Conservation (phyloP, 2,888 invertebrate genomes). For the Eudemis profundana region DNA sequence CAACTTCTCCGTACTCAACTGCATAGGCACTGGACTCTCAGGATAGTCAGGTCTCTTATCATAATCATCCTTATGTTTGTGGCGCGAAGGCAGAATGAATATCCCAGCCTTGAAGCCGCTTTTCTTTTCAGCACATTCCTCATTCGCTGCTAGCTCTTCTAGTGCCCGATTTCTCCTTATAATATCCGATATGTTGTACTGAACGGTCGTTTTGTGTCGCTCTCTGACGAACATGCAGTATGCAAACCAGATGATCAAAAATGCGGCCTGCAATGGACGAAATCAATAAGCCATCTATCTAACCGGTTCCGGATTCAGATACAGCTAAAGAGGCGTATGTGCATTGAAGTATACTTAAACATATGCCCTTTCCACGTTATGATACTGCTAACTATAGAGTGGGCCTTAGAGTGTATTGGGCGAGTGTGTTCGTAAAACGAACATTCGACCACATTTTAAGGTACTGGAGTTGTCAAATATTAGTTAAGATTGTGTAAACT, state of each 20-base stretch:
- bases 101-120: conserved; percentile 66
- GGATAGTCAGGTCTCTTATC: conserved; percentile 76
- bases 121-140: conserved; percentile 53
- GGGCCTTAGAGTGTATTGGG: neutral
- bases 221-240: conserved; percentile 79
- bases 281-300: conserved; percentile 22
- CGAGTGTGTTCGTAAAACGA: neutral
- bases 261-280: conserved; percentile 63
- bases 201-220: conserved; percentile 69
- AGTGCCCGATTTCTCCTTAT: conserved; percentile 62
- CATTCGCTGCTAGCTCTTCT: conserved; percentile 53
- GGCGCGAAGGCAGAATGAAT: conserved; percentile 70
- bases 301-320: conserved; percentile 23
- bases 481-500: conserved; percentile 54
- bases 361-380: conserved; percentile 5
- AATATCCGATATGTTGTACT: conserved; percentile 70
- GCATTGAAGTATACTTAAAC: too few relatives aligned
- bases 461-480: conserved; percentile 7
- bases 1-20: conserved; percentile 64
- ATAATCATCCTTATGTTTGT: conserved; percentile 65
- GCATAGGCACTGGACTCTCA: conserved; percentile 66
- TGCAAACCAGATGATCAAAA: conserved; percentile 72
- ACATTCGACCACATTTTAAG: conserved; percentile 5
- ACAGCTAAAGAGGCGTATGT: neutral
- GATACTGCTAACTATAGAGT: neutral